Base-by-base conservation (phyloP, 2,797 vertebrate species). In the Sebastes alutus region DNA sequence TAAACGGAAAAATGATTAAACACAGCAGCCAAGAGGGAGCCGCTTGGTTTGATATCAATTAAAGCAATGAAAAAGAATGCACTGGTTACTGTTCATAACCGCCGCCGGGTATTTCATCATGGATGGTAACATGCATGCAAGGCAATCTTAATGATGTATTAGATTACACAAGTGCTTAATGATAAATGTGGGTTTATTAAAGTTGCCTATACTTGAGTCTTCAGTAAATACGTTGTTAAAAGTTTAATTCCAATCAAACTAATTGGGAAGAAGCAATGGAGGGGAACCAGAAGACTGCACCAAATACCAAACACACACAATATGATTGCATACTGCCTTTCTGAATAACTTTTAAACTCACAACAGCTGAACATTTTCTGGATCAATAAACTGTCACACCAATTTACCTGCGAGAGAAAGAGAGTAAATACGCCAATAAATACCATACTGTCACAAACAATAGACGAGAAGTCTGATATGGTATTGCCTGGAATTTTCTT, bases 31-130 rank as follows among this genome's bases (percentile, higher is more conserved):
- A 72, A 83, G 82, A 70, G 72, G 70, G 78, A 86, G 76, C 69
- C 29, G 56, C 83, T 92, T 87, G 82, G 91, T 89, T 54, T 93
- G 81, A 92, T 91, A 91, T 89, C 88, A 93, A 92, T 93, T 93
- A 93, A 87, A 87, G 75, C 54, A 78, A 82, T 70, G 83, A 84
- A 75, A 88, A 73, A 79, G 58, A 87, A 89, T 75, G 80, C 79
- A 83, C 79, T 60, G 84, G 87, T 85, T 87, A 84, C 81, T 80
- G 75, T 82, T 91, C 84, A 90, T 84, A 91, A 85, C 73, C 30
- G 70, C 85, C 61, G 3, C 75, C 58, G 62, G 80, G 84, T 86
- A 84, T 89, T 90, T 87, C 75, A 91, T 91, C 85, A 88, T 49
- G 60, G 60, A 87, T 72, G 87, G 69, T 78, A 83, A 89, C 82